phyloP scores from a whole-genome alignment of 2,797 vertebrate genomes.

The Etheostoma perlongum region DNA sequence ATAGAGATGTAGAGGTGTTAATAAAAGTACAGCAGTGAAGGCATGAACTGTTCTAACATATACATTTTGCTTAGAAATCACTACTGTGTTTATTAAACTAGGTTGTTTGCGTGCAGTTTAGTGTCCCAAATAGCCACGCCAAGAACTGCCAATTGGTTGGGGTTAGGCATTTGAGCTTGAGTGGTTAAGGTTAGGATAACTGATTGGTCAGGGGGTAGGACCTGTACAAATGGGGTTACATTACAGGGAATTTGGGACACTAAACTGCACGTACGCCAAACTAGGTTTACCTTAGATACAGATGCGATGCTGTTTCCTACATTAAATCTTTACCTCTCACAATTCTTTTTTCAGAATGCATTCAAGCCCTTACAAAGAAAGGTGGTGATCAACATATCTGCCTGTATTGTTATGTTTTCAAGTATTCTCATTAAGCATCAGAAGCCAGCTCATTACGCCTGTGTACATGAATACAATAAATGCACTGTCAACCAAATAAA shows the following conservation, averaged over 20 bases:
- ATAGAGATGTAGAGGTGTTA: neutral
- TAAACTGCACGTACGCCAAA: too few species aligned
- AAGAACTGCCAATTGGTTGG: too few species aligned
- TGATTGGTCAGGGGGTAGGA: too few species aligned
- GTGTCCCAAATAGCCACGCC: too few species aligned
- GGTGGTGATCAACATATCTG: neutral
- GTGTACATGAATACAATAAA: neutral
- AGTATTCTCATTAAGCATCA: slow-evolving; percentile 6
- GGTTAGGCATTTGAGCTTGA: too few species aligned
- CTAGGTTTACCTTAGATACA: slow-evolving; percentile 14
- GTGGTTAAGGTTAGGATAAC: too few species aligned
- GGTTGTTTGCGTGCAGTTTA: too few species aligned
- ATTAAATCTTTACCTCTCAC: slow-evolving; percentile 26
- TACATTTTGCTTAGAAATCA: neutral
- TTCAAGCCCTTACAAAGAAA: slow-evolving; percentile 3
- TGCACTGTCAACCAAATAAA: slow-evolving; percentile 26
- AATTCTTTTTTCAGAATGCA: slow-evolving; percentile 5
- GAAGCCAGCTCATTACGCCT: neutral
- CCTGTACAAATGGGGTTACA: too few species aligned
- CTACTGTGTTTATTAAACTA: neutral
- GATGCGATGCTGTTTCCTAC: slow-evolving; percentile 19
- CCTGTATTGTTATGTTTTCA: slow-evolving; percentile 17
- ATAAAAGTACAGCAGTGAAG: neutral
- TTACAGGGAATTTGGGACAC: too few species aligned
- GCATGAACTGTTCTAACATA: neutral